Evolutionary conservation across 2,113 vertebrate genomes (phyloP), one percentile per base, ranked within the genome.

Genomic region (Thermophis baileyi): DNA sequence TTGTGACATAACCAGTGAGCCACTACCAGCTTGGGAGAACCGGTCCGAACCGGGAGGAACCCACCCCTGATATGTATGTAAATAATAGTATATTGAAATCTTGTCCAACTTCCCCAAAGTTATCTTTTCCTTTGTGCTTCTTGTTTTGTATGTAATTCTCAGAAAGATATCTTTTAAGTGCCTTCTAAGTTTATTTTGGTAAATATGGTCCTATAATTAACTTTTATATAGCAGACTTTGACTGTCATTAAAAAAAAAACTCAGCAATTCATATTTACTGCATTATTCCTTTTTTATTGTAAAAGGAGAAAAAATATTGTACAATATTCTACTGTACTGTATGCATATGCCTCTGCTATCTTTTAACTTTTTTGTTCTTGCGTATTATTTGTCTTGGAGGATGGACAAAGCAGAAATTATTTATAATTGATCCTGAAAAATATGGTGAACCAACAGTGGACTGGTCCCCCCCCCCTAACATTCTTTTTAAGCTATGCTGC

Each of bases 381-480:
- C 18, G 2, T 40, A 22, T 20, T 44, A 81, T 81, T 81, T 74
- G 60, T 69, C 30, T 69, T 81, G 16, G 69, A 40, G 5, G 4
- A 40, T 35, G 4, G 69, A 20, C 2, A 20, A 40, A 35, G n/a
- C 69, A 40, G n/a, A 81, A 81, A 9, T 81, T 10, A 81, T 81
- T 44, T 81, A 81, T 81, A 44, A 7, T 44, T 81, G 35, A 81
- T 81, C 35, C 7, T 81, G 74, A 81, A 81, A 81, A 81, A 40
- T 22, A 40, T 40, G 35, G 18, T 81, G 35, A 81, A 44, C 20
- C 35, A 22, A 81, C 6, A 81, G 2, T 22, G n/a, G 35, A 20
- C 7, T 44, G 6, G 0, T 20, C 40, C 14, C 20, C 0, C 1
- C 3, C 6, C 1, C 1, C 0, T 2, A 81, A 81, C 4, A 44